A percentile compares a stretch with the other conserved stretches of the same genome.
phyloP scores from a whole-genome alignment of 2,888 invertebrate species.

The Megalurothrips usitatus region DNA sequence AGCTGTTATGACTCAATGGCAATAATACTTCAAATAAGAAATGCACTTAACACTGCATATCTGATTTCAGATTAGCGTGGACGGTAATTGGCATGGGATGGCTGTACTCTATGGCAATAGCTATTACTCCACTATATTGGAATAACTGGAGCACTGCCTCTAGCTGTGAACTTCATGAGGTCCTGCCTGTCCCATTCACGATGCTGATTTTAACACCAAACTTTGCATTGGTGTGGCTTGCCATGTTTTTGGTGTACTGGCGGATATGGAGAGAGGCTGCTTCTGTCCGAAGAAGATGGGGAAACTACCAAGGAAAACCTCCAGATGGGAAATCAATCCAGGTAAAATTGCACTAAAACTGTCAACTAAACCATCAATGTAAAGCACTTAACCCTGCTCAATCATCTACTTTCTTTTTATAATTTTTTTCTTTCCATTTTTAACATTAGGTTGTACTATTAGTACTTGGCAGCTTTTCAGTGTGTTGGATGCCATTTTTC shows the following conservation, averaged over 20 bases:
- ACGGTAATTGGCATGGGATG: slow-evolving; percentile 63
- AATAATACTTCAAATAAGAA: background rate
- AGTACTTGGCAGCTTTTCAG: slow-evolving; percentile 72
- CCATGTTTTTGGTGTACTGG: slow-evolving; percentile 70
- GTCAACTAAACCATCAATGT: too few species aligned
- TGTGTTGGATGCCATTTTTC: slow-evolving; percentile 78
- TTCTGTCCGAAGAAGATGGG: slow-evolving; percentile 64
- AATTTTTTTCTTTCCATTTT: slow-evolving; percentile 5
- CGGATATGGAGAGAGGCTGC: slow-evolving; percentile 74
- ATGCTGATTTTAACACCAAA: slow-evolving; percentile 60
- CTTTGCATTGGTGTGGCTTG: slow-evolving; percentile 68
- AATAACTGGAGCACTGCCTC: slow-evolving; percentile 63
- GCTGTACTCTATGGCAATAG: slow-evolving; percentile 60
- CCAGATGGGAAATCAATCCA: slow-evolving; percentile 71
- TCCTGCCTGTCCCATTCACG: slow-evolving; percentile 45
- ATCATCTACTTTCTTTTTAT: too few species aligned
- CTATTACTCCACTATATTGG: slow-evolving; percentile 70
- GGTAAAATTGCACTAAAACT: slow-evolving; percentile 50
- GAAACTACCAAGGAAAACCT: slow-evolving; percentile 44
- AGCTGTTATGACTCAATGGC: slow-evolving; percentile 23
- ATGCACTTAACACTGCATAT: background rate
- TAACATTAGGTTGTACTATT: slow-evolving; percentile 65
- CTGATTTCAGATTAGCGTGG: slow-evolving; percentile 51
- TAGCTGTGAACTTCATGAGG: slow-evolving; percentile 58
- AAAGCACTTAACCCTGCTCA: too few species aligned